Conservation (phyloP, 2,888 invertebrate genomes). For the Zelleria hepariella region DNA sequence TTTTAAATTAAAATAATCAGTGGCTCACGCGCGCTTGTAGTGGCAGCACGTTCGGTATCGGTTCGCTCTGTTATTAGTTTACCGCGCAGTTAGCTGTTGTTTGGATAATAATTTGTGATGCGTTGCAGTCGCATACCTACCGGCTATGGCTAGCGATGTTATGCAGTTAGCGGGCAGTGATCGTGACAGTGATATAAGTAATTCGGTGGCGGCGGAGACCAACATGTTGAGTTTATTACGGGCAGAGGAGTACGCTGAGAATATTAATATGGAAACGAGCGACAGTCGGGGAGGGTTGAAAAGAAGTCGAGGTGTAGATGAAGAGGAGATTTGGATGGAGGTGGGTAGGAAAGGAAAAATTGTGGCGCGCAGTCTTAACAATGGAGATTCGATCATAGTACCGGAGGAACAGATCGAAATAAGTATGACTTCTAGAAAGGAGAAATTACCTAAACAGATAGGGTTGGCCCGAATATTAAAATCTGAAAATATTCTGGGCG, state of each 20-base stretch:
- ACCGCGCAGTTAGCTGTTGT: not conserved
- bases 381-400: not conserved
- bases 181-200: not conserved
- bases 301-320: not conserved
- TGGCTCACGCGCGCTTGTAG: not conserved
- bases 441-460: conserved; percentile 6
- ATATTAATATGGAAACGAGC: not conserved
- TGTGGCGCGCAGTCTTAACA: not conserved
- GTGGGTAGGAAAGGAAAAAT: not conserved
- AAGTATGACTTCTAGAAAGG: no score
- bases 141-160: not conserved
- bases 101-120: not conserved
- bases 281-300: not conserved
- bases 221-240: not conserved
- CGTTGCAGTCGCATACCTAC: not conserved
- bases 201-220: not conserved
- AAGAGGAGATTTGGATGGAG: not conserved
- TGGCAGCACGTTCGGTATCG: not conserved
- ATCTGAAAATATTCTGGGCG: not conserved
- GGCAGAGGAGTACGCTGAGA: no score
- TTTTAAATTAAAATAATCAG: no score
- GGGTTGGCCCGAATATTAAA: conserved; percentile 3
- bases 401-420: not conserved
- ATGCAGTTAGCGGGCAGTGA: not conserved
- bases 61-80: not conserved